These are phyloP conservation scores for Siderastrea radians DNA, from an alignment of 92 coral and sea anemone genomes.

Conservation along the genomic window DNA sequence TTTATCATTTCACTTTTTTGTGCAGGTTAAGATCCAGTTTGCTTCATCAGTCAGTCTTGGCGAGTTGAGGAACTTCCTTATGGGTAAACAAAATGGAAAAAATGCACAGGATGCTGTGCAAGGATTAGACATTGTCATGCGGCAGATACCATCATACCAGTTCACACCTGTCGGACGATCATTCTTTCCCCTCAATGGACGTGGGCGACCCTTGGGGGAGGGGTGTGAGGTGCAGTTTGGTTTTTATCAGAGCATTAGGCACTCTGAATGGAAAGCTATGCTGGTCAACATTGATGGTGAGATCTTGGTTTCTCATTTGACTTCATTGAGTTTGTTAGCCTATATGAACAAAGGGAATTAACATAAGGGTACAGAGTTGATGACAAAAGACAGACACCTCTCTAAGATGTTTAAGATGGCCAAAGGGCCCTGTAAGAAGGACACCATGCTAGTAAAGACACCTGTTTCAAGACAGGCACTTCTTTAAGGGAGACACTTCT, in stretches of 20 bases:
- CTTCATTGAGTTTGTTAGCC: no score
- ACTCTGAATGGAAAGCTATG: constrained; percentile 94
- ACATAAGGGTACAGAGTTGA: no score
- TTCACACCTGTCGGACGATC: constrained; percentile 88
- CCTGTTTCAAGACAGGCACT: no score
- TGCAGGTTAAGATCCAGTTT: constrained; percentile 88
- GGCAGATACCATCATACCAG: constrained; percentile 72
- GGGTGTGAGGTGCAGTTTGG: constrained; percentile 93
- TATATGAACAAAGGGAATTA: no score
- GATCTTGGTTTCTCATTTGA: not conserved
- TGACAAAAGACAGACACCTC: no score
- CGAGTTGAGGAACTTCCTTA: constrained; percentile 69
- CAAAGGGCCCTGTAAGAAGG: no score
- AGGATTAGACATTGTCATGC: constrained; percentile 82
- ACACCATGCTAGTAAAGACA: no score
- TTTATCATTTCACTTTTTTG: not conserved
- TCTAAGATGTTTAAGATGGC: no score
- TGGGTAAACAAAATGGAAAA: constrained; percentile 46
- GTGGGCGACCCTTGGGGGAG: constrained; percentile 69
- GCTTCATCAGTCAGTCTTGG: constrained; percentile 77
- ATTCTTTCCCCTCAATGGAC: constrained; percentile 73
- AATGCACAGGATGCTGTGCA: constrained; percentile 83
- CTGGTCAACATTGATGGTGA: constrained; percentile 88
- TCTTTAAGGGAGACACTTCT: no score
- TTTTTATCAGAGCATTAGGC: constrained; percentile 87